Conservation (phyloP, 2,888 invertebrate genomes). For the Lasioglossum oenotherae region DNA sequence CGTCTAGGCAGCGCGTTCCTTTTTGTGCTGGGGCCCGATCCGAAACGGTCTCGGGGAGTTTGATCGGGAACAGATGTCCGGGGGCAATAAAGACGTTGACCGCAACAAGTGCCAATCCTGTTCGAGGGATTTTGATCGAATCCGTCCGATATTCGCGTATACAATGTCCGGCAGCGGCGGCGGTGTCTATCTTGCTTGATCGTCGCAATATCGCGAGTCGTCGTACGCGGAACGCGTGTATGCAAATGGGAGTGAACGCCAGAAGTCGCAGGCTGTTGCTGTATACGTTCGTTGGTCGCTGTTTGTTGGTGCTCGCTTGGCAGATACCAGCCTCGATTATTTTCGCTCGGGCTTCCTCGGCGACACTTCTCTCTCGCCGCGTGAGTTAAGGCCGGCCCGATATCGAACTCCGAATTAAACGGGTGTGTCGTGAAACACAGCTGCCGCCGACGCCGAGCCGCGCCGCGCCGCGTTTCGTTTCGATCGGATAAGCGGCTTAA, state of each 20-base stretch:
- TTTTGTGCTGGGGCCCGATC: not conserved
- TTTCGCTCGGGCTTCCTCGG: constrained; percentile 41
- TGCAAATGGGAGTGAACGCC: constrained; percentile 39
- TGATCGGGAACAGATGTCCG: constrained; percentile 34
- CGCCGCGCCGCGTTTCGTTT: constrained; percentile 30
- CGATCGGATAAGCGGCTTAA: constrained; percentile 71
- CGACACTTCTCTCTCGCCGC: constrained; percentile 57
- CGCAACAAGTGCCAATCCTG: constrained; percentile 56
- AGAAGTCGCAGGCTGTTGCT: constrained; percentile 39
- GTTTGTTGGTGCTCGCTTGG: constrained; percentile 28
- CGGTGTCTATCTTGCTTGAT: constrained; percentile 34
- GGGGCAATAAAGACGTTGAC: constrained; percentile 48
- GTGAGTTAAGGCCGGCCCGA: constrained; percentile 54
- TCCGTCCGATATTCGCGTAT: constrained; percentile 23
- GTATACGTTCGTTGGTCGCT: not conserved
- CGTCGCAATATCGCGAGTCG: constrained; percentile 32
- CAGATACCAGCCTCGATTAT: constrained; percentile 64
- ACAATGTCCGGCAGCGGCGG: constrained; percentile 12
- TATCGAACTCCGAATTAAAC: constrained; percentile 69
- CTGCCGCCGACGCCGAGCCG: constrained; percentile 52
- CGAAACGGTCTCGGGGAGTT: not conserved
- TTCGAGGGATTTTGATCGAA: constrained; percentile 32
- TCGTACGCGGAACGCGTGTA: constrained; percentile 45
- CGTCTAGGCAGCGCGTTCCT: not conserved
- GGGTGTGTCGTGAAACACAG: constrained; percentile 65